Evolutionary conservation across 2,888 invertebrate species (phyloP), one percentile per base, ranked within the genome.

Genomic region (Stegana nigrithorax): DNA sequence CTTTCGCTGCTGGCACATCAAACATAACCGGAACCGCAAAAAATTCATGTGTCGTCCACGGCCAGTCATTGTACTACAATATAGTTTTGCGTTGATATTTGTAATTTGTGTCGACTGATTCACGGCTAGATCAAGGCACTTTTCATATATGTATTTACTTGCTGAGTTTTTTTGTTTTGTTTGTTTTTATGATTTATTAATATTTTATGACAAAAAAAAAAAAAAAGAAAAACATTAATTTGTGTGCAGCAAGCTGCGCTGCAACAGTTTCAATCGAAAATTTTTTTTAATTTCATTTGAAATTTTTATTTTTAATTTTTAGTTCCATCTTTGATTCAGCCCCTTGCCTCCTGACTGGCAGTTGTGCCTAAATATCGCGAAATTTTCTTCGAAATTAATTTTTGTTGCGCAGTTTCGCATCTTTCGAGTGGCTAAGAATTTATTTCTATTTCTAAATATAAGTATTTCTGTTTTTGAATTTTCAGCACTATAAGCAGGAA

Each of bases 21-120:
- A 47, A 23, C 47, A 23, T 47, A 75, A 65, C 75, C 75, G 75
- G 78, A 75, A 75, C 69, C 65, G 70, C 66, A 57, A 63, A 66
- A 39, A 23, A 47, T 47, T n/a, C 23, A 23, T 47, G 47, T 32
- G n/a, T 50, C 36, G 36, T 36, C n/a, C 12, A n/a, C 36, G 10
- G 2, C 3, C 36, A n/a, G 17, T 47, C 25, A 10, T 4, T 42
- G 1, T 44, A n/a, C n/a, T n/a, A n/a, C n/a, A n/a, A n/a, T n/a
- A n/a, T n/a, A n/a, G n/a, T n/a, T n/a, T n/a, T n/a, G n/a, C n/a
- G n/a, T 36, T 36, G 36, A n/a, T 36, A 36, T 36, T 36, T 36
- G 36, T 36, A n/a, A n/a, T 36, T 36, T 10, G n/a, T 36, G 10
- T 36, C n/a, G 36, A 36, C 36, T 2, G 36, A 36, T n/a, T n/a